These are phyloP conservation scores for Poeciliopsis gracilis DNA, from an alignment of 2,797 vertebrate genomes.

Conservation along the genomic window DNA sequence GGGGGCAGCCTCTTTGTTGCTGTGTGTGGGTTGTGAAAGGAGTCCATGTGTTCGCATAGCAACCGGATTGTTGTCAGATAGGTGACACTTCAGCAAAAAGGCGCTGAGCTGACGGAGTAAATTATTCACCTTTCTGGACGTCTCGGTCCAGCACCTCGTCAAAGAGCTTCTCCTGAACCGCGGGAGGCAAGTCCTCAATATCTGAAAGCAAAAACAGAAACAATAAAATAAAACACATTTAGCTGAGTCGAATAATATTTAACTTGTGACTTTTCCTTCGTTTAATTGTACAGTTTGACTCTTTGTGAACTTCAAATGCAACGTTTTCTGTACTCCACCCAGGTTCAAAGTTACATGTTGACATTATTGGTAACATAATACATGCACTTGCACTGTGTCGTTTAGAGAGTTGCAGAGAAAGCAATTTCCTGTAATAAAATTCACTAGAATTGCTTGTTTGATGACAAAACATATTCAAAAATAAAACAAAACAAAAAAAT, in stretches of 20 bases:
- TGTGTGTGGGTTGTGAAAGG: conserved; percentile 34
- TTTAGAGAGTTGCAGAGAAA: not conserved
- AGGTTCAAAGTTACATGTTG: not conserved
- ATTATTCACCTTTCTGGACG: conserved; percentile 92
- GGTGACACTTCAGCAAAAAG: conserved; percentile 6
- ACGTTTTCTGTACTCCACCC: not conserved
- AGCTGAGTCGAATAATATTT: not conserved
- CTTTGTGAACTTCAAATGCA: not conserved
- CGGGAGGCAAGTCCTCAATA: conserved; percentile 95
- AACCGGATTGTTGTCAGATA: conserved; percentile 15
- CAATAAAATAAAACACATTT: not conserved
- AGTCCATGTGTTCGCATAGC: conserved; percentile 28
- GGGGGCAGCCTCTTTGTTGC: conserved; percentile 41
- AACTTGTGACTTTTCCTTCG: conserved; percentile 6
- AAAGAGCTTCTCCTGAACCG: conserved; percentile 97
- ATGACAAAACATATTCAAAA: not conserved
- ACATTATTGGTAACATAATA: not conserved
- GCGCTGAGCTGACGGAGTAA: conserved; percentile 4
- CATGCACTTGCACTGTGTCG: not conserved
- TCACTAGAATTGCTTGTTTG: not conserved
- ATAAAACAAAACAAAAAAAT: not conserved
- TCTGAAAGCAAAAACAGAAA: conserved; percentile 76
- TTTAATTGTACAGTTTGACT: not conserved
- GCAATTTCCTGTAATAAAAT: not conserved
- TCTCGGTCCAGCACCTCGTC: conserved; percentile 98